phyloP scores from a whole-genome alignment of 2,888 invertebrate genomes.

The Branchinecta sandiegonensis region DNA sequence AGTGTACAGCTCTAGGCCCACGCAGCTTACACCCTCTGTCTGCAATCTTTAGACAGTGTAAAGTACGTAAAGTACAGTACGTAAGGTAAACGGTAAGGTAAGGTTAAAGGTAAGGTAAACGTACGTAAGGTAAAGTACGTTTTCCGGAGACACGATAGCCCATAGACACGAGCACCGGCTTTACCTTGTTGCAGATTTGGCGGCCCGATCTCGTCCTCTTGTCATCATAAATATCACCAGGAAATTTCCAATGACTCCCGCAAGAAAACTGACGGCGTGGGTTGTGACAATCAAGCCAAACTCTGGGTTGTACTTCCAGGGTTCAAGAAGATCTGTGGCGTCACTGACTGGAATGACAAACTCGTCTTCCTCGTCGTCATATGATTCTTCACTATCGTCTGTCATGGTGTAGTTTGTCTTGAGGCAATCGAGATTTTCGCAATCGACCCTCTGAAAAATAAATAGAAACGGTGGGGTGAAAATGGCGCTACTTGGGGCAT shows the following conservation, averaged over 20 bases:
- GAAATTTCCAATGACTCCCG: conserved; percentile 38
- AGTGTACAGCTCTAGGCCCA: too few relatives aligned
- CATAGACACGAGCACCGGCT: neutral
- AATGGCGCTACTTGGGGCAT: too few relatives aligned
- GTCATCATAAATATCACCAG: conserved; percentile 36
- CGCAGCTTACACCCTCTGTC: too few relatives aligned
- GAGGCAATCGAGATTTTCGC: neutral
- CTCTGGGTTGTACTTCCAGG: conserved; percentile 30
- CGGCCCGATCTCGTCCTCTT: conserved; percentile 21
- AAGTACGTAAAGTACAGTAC: too few relatives aligned
- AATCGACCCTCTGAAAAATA: neutral
- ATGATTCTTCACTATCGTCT: neutral
- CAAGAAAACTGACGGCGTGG: conserved; percentile 33
- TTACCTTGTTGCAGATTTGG: conserved; percentile 23
- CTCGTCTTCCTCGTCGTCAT: neutral
- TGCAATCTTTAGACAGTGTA: too few relatives aligned
- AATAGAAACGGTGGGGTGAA: neutral
- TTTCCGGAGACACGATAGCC: too few relatives aligned
- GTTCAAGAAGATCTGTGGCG: conserved; percentile 33
- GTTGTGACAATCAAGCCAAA: conserved; percentile 32
- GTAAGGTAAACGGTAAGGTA: too few relatives aligned
- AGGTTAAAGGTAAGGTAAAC: too few relatives aligned
- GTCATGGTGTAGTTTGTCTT: neutral
- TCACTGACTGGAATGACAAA: conserved; percentile 24
- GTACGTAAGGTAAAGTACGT: too few relatives aligned